These are phyloP conservation scores for Gasterosteus aculeatus DNA, from an alignment of 2,113 vertebrate species.

Conservation along the genomic window DNA sequence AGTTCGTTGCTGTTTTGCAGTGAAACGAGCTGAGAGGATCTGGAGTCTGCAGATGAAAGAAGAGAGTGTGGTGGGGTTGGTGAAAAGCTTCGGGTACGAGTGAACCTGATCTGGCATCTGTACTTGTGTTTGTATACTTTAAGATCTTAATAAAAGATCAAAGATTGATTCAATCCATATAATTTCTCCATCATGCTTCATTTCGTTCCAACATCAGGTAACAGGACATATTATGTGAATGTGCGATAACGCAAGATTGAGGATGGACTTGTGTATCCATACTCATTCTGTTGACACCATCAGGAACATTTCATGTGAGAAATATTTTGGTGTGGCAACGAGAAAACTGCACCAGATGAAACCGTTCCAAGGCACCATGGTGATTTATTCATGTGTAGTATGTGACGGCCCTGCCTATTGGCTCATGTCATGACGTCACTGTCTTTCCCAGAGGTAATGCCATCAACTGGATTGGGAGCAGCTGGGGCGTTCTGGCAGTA, in stretches of 20 bases:
- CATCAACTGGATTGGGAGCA: no score
- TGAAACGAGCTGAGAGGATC: conserved; percentile 69
- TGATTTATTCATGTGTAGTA: background rate
- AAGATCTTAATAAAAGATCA: background rate
- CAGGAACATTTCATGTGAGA: conserved; percentile 8
- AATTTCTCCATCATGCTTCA: conserved; percentile 31
- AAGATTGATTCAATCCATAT: conserved; percentile 25
- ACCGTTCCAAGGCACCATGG: background rate
- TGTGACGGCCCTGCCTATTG: no score
- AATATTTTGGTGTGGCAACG: conserved; percentile 1
- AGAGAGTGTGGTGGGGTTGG: conserved; percentile 28
- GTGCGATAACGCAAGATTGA: conserved; percentile 20
- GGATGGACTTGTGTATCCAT: conserved; percentile 33
- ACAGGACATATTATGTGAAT: conserved; percentile 29
- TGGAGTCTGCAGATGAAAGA: conserved; percentile 60
- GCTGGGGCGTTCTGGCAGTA: no score
- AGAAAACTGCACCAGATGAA: background rate
- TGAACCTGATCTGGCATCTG: conserved; percentile 19
- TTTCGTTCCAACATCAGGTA: conserved; percentile 33
- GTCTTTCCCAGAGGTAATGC: no score
- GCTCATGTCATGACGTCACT: no score
- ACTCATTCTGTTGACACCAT: conserved; percentile 10
- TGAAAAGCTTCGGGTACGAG: conserved; percentile 25
- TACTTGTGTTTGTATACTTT: background rate
- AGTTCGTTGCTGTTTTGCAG: conserved; percentile 43